phyloP scores from a whole-genome alignment of 1,140 invertebrate species.

The Lepidostoma basale region DNA sequence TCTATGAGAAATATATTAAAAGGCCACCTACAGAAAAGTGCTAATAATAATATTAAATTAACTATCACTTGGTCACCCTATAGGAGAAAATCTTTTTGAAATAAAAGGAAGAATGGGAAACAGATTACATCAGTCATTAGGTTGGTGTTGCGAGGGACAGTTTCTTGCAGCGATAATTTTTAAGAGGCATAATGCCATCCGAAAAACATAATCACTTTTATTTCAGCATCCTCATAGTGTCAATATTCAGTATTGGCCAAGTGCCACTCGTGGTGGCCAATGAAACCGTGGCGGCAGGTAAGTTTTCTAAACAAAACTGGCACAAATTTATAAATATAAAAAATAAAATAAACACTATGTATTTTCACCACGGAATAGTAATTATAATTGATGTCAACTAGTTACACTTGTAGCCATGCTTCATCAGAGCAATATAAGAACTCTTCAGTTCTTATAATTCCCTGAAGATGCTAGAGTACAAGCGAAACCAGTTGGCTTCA shows the following conservation, averaged over 20 bases:
- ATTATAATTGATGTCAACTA: too few species aligned
- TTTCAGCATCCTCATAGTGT: not conserved
- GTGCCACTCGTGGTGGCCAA: constrained; percentile 5
- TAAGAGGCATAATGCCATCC: not conserved
- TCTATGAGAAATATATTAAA: too few species aligned
- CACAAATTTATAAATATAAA: not conserved
- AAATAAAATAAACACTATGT: not conserved
- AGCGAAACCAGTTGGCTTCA: too few species aligned
- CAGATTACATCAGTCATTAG: not conserved
- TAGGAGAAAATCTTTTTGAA: not conserved
- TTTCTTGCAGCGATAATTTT: not conserved
- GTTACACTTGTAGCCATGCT: too few species aligned
- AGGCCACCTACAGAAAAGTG: not conserved
- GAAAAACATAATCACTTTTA: constrained; percentile 1
- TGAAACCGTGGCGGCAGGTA: constrained; percentile 17
- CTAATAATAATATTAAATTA: not conserved
- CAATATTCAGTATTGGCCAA: constrained; percentile 14
- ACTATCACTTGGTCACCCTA: not conserved
- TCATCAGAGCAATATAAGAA: too few species aligned
- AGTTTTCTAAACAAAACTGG: not conserved
- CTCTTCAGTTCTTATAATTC: too few species aligned
- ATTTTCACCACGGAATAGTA: not conserved
- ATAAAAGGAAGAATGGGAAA: not conserved
- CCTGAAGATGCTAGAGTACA: too few species aligned
- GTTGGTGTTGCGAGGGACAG: not conserved